These are phyloP conservation scores for Sebastes goodei DNA, from an alignment of 2,797 vertebrate genomes.

Conservation along the genomic window DNA sequence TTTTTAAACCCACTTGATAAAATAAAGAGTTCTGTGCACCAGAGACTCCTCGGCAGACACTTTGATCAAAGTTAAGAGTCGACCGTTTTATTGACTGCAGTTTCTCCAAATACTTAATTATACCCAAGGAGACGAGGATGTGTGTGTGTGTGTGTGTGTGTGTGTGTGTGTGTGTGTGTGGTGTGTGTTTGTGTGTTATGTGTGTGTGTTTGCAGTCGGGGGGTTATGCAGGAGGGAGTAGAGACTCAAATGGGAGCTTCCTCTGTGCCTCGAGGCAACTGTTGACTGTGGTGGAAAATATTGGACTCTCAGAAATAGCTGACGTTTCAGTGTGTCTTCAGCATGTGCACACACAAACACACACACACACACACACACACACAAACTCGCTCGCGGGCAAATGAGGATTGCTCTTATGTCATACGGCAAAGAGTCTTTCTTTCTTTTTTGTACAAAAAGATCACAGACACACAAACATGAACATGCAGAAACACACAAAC, in stretches of 20 bases:
- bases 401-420: slow-evolving; percentile 36
- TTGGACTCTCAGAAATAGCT: slow-evolving; percentile 66
- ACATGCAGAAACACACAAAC: background rate
- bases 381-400: background rate
- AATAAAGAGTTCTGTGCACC: slow-evolving; percentile 20
- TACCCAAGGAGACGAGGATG: slow-evolving; percentile 6
- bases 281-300: slow-evolving; percentile 73
- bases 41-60: slow-evolving; percentile 9
- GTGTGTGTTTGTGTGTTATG: slow-evolving; percentile 9
- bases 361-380: slow-evolving; percentile 12
- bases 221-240: slow-evolving; percentile 10
- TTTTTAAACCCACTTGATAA: slow-evolving; percentile 15
- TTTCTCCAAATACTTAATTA: slow-evolving; percentile 57
- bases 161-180: background rate
- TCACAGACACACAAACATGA: background rate
- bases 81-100: slow-evolving; percentile 43
- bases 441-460: slow-evolving; percentile 1
- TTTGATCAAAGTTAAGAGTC: slow-evolving; percentile 38
- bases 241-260: slow-evolving; percentile 62
- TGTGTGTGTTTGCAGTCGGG: slow-evolving; percentile 16
- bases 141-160: background rate
- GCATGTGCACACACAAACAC: slow-evolving; percentile 8
- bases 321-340: slow-evolving; percentile 51
- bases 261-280: slow-evolving; percentile 61
- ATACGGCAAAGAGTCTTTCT: background rate